phyloP scores from a whole-genome alignment of 2,113 vertebrate species.

The Apteryx owenii region DNA sequence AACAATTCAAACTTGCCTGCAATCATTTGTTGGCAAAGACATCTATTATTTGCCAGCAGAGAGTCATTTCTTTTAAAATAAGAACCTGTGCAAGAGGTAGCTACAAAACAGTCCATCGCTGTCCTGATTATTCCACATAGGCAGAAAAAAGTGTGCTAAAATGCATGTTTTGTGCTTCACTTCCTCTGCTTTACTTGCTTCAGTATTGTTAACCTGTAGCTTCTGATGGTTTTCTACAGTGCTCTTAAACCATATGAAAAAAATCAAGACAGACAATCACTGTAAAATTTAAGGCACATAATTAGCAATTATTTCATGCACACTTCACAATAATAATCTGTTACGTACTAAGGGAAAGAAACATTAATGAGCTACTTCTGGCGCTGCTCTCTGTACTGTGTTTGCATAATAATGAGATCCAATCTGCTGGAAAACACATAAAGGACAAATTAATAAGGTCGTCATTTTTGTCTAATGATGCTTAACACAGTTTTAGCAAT shows the following conservation, averaged over 20 bases:
- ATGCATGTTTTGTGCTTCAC: not conserved
- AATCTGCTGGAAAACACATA: conserved; percentile 79
- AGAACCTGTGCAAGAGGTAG: conserved; percentile 3
- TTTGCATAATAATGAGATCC: conserved; percentile 82
- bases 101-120: conserved; percentile 40
- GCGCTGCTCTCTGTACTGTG: conserved; percentile 64
- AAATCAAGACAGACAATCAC: conserved; percentile 23
- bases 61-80: conserved; percentile 35
- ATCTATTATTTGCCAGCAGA: conserved; percentile 43
- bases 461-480: conserved; percentile 78
- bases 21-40: not conserved
- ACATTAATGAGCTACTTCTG: conserved; percentile 75
- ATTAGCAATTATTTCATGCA: conserved; percentile 73
- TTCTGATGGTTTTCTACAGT: not conserved
- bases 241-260: not conserved
- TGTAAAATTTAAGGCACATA: conserved; percentile 62
- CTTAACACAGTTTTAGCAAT: conserved; percentile 84
- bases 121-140: not conserved
- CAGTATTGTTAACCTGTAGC: conserved; percentile 12
- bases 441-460: conserved; percentile 81
- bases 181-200: conserved; percentile 3
- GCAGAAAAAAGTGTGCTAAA: conserved; percentile 39
- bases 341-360: conserved; percentile 65
- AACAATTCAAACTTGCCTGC: not conserved
- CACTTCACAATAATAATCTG: conserved; percentile 68